A percentile compares a stretch with the other conserved stretches of the same genome.
These are phyloP conservation scores for Petaurus breviceps DNA, from an alignment of 2,113 vertebrate species.

Conservation along the genomic window DNA sequence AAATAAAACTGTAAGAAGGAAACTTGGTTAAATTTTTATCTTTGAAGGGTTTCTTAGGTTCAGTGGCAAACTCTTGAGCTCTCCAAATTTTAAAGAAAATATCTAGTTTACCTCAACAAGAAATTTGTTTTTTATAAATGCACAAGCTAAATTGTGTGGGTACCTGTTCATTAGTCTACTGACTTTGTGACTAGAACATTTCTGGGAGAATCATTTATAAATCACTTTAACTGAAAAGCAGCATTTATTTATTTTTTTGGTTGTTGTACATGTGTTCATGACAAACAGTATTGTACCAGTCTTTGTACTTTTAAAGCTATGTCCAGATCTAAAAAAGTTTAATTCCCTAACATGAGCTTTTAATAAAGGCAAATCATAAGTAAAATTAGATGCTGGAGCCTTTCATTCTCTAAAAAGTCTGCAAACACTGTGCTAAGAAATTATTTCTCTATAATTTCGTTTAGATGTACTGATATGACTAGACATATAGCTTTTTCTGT, in stretches of 20 bases:
- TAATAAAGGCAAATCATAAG: conserved; percentile 77
- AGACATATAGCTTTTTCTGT: conserved; percentile 78
- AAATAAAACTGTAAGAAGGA: conserved; percentile 65
- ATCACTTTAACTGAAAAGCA: conserved; percentile 77
- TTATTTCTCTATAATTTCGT: conserved; percentile 78
- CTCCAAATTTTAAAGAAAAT: conserved; percentile 68
- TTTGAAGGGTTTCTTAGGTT: conserved; percentile 69
- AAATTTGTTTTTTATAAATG: conserved; percentile 77
- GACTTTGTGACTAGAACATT: conserved; percentile 74
- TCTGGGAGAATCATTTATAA: conserved; percentile 67
- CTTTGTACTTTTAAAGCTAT: conserved; percentile 67
- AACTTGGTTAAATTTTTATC: conserved; percentile 64
- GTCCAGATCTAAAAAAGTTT: conserved; percentile 56
- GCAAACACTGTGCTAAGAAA: conserved; percentile 70
- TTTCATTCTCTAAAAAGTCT: conserved; percentile 55
- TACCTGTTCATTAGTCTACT: conserved; percentile 56
- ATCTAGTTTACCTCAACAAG: conserved; percentile 61
- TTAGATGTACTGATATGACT: conserved; percentile 79
- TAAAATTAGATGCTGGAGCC: conserved; percentile 69
- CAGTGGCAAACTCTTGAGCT: conserved; percentile 52
- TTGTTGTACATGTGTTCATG: background rate
- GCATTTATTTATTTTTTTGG: conserved; percentile 71
- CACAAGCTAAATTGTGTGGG: conserved; percentile 58
- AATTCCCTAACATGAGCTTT: conserved; percentile 66
- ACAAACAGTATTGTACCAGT: conserved; percentile 33